Evolutionary conservation across 2,113 vertebrate species (phyloP).

Genomic region (Paratilapia polleni): DNA sequence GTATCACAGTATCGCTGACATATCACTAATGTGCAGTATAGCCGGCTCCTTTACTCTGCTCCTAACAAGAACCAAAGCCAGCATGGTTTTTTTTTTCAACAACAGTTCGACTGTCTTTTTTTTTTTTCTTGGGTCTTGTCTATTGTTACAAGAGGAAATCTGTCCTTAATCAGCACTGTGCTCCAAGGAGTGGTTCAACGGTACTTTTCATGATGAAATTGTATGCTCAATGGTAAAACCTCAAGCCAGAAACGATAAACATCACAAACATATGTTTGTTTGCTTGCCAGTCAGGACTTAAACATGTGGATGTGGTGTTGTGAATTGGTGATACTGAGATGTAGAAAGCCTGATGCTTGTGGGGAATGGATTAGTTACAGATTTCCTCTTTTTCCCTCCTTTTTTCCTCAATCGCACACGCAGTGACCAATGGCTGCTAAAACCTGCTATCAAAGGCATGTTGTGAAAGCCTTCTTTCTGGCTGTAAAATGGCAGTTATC

Average conservation of each 20-base stretch:
- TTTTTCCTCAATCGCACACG: constrained; percentile 7
- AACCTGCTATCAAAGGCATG: constrained; percentile 37
- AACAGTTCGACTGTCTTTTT: neutral
- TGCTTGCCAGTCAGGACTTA: constrained; percentile 51
- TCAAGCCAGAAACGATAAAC: constrained; percentile 73
- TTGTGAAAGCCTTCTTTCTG: constrained; percentile 47
- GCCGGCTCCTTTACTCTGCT: neutral
- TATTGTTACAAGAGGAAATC: constrained; percentile 63
- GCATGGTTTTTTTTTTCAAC: constrained; percentile 39
- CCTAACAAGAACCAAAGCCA: constrained; percentile 8
- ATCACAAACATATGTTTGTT: constrained; percentile 73
- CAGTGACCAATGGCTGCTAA: neutral
- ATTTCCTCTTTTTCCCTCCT: constrained; percentile 35
- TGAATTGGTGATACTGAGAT: constrained; percentile 55
- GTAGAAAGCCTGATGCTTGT: constrained; percentile 46
- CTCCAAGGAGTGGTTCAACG: constrained; percentile 46
- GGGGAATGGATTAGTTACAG: constrained; percentile 70
- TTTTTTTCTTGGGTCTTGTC: constrained; percentile 29
- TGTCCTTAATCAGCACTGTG: constrained; percentile 61
- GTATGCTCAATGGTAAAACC: constrained; percentile 59
- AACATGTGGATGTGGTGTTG: constrained; percentile 63
- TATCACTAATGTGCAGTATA: constrained; percentile 44
- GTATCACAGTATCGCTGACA: constrained; percentile 23
- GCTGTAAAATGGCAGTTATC: constrained; percentile 49
- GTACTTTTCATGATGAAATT: constrained; percentile 64